Base-by-base conservation (phyloP, 2,888 invertebrate genomes). In the Diadromus collaris region DNA sequence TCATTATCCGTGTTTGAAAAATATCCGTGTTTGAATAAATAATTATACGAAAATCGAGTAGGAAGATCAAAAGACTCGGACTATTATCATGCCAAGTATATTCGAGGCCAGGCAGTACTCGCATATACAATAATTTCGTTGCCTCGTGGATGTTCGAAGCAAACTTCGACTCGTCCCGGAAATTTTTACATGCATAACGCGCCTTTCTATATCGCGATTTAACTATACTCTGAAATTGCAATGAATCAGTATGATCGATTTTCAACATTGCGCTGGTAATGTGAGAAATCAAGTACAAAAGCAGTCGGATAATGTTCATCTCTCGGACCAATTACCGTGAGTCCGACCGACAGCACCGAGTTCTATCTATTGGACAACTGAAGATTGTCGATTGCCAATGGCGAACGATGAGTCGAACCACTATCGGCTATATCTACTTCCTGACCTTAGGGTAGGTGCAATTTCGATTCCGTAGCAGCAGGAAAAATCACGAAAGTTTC, bases 241-340 rank as follows among this genome's bases (percentile, higher is more conserved):
- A 78, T 81, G 81, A 81, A 79, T 84, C 68, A 58, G 65, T 68
- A 61, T 76, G 65, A 81, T 80, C 75, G 72, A 65, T 74, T 61
- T 46, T 54, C 61, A 70, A 81, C 76, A 64, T 73, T 54, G 27
- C 46, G 70, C 13, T 24, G 16, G 34, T 21, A 24, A 7, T 51
- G 6, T 2, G 29, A 48, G 19, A 38, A 32, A 51, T 65, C 21
- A 65, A 48, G 65, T 51, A 51, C 51, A 51, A 51, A 51, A 10
- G 65, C 51, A 21, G 65, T 48, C 16, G 21, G 34, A 51, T 24
- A 67, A 5, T 38, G 67, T 24, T 19, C 16, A 24, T 32, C 24
- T 24, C 21, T 34, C 51, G 54, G 21, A 24, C 32, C 34, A 24
- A 16, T 67, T 54, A 34, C n/a, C 41, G 68, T 41, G n/a, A 41